A percentile compares a stretch with the other conserved stretches of the same genome.
phyloP scores from a whole-genome alignment of 2,113 vertebrate genomes.

The Eclectus roratus region DNA sequence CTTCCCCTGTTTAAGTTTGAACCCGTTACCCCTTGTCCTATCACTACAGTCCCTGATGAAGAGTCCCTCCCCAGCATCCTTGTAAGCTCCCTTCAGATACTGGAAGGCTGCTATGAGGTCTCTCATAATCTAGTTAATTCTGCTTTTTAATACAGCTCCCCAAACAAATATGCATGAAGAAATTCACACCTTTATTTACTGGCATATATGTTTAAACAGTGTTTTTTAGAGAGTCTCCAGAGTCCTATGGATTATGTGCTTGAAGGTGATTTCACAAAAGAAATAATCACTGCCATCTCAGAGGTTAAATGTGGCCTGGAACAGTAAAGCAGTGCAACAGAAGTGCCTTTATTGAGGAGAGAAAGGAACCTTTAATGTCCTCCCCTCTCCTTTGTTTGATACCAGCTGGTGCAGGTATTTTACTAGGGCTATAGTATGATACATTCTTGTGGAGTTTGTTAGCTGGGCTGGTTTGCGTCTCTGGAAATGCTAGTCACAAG shows the following conservation, averaged over 20 bases:
- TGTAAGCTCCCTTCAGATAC: not conserved
- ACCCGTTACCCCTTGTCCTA: not conserved
- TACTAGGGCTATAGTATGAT: fast-evolving
- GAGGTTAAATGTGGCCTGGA: not conserved
- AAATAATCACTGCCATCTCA: not conserved
- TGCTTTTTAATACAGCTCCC: not conserved
- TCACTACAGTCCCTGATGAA: not conserved
- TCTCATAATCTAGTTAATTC: not conserved
- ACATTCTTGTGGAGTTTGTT: not conserved
- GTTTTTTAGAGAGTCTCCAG: not conserved
- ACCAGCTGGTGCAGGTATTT: not conserved
- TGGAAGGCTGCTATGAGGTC: not conserved
- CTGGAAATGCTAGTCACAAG: not conserved
- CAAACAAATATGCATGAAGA: not conserved
- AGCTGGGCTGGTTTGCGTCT: not conserved
- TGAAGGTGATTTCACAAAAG: not conserved
- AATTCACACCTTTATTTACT: not conserved
- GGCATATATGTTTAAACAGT: not conserved
- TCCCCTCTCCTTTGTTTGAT: not conserved
- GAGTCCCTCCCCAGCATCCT: not conserved
- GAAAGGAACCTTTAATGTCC: not conserved
- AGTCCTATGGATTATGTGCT: not conserved
- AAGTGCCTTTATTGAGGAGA: not conserved
- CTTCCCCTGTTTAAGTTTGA: not conserved
- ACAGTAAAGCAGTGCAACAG: not conserved